Evolutionary conservation across 2,113 vertebrate species (phyloP), one percentile per base, ranked within the genome.

Genomic region (Chionomys nivalis): DNA sequence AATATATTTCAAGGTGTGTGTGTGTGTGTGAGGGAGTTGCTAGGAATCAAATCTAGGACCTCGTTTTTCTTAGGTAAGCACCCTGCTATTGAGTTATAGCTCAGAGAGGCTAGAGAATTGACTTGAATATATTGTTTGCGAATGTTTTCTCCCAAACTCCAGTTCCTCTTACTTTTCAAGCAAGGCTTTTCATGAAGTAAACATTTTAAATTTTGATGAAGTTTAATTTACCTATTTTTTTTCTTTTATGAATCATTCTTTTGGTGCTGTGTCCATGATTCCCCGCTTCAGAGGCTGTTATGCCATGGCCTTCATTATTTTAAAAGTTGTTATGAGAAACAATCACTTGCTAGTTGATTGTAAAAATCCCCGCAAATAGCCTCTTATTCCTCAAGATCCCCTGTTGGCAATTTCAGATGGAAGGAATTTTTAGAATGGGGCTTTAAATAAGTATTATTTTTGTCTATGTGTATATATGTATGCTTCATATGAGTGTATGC

Each of bases 181-280:
- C 4, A 86, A 61, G 21, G 2, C 82, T 1, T 58, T 95, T 63
- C 49, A 31, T 6, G 5, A 39, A 78, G 16, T 31, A 68, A 52
- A 94, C 42, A 5, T 55, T 92, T 76, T 72, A 94, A 52, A 94
- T 78, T 91, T 89, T 89, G 55, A 94, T 89, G 19, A 94, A 93
- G 16, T 89, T 26, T 12, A 61, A 42, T 58, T 82, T 81, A n/a
- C 12, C 1, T 86, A 61, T 39, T 44, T 42, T 85, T 92, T 92
- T 82, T 72, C 39, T 90, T 68, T 81, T 76, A 65, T 66, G 75
- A 95, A 58, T 90, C 89, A 5, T 78, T 24, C 26, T 76, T 90
- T 93, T 10, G 24, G 21, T 78, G 31, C 96, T 75, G 14, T n/a
- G 31, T 77, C 21, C 68, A 73, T 95, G n/a, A 66, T 47, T 24